These are phyloP conservation scores for Pterocles orientalis DNA, from an alignment of 2,113 vertebrate species.

Conservation along the genomic window DNA sequence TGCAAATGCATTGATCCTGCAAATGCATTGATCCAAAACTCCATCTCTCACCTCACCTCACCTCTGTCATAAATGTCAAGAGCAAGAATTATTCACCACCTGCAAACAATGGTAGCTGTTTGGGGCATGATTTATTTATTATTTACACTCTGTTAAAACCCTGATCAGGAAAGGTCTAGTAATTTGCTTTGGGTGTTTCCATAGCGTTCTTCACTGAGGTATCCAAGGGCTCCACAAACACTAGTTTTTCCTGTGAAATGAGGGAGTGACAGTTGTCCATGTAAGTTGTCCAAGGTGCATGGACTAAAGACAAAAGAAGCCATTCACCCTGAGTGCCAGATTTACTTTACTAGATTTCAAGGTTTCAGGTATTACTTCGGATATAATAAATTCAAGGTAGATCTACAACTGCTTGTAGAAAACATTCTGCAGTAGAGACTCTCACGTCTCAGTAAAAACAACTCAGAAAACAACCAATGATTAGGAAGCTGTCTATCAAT, in stretches of 20 bases:
- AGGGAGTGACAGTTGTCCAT: not conserved
- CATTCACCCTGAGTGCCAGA: not conserved
- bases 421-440: not conserved
- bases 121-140: not conserved
- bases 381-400: not conserved
- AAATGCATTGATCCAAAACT: not conserved
- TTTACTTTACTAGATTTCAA: not conserved
- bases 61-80: not conserved
- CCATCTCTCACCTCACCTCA: not conserved
- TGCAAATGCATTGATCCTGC: not conserved
- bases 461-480: not conserved
- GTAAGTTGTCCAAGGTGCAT: not conserved
- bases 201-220: not conserved
- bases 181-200: not conserved
- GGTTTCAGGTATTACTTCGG: not conserved
- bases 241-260: not conserved
- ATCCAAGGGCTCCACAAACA: not conserved
- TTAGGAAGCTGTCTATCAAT: not conserved
- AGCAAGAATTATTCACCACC: not conserved
- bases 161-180: not conserved
- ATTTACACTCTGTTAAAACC: not conserved
- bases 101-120: not conserved
- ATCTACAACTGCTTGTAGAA: not conserved
- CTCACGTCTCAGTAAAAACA: not conserved
- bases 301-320: not conserved